Conservation (phyloP, 2,888 invertebrate genomes). For the Cylindroiulus punctatus region DNA sequence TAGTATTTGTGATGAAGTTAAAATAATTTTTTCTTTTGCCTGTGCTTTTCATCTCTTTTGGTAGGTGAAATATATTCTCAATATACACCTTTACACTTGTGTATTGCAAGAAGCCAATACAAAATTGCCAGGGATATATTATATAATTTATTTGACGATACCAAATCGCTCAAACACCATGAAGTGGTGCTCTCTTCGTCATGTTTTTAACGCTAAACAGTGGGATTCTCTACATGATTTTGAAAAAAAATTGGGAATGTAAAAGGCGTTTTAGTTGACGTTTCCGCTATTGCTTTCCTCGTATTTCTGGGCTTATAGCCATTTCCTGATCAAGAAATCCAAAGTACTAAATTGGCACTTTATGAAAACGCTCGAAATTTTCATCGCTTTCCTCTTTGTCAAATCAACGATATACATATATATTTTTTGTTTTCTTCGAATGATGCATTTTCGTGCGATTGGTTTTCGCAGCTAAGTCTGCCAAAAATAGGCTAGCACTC, state of each 20-base stretch:
- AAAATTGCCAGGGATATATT: too few relatives aligned
- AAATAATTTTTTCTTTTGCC: too few relatives aligned
- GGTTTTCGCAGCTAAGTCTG: not conserved
- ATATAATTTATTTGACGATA: too few relatives aligned
- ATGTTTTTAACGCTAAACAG: too few relatives aligned
- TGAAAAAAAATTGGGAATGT: not conserved
- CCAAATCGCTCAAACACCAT: too few relatives aligned
- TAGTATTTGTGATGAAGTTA: too few relatives aligned
- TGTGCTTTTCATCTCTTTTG: too few relatives aligned
- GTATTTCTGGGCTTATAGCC: not conserved
- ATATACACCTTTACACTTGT: too few relatives aligned
- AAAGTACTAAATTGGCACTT: constrained; percentile 42
- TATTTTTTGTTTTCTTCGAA: constrained; percentile 5
- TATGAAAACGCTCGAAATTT: constrained; percentile 24
- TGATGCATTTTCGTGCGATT: not conserved
- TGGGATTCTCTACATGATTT: not conserved
- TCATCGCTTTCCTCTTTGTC: not conserved
- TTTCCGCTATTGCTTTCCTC: not conserved
- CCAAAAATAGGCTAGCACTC: not conserved
- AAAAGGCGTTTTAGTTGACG: not conserved
- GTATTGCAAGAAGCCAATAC: too few relatives aligned
- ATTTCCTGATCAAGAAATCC: not conserved
- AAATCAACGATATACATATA: not conserved
- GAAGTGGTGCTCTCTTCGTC: too few relatives aligned
- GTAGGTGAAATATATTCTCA: too few relatives aligned